phyloP scores from a whole-genome alignment of 2,113 vertebrate genomes.

The Lophotis ruficrista region DNA sequence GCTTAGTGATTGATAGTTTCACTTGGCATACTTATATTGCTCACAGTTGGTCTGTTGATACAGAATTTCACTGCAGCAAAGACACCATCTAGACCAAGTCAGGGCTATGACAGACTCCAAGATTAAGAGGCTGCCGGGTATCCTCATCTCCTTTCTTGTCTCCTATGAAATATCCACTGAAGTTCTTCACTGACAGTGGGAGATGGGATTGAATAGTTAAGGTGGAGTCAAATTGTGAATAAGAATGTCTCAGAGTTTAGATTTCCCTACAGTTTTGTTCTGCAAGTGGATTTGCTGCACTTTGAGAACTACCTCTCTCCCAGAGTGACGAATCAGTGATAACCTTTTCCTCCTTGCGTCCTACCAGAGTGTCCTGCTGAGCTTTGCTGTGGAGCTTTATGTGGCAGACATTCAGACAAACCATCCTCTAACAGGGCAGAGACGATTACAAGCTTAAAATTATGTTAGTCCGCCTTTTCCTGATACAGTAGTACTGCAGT shows the following conservation, averaged over 20 bases:
- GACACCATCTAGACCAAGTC: neutral
- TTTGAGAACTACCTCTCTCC: neutral
- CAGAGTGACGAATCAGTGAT: accelerated
- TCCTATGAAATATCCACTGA: neutral
- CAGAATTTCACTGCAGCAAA: neutral
- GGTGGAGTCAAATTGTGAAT: neutral
- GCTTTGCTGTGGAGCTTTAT: neutral
- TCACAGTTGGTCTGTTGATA: neutral
- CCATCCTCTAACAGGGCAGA: neutral
- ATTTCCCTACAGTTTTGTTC: neutral
- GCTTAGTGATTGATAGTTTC: neutral
- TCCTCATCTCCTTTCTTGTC: neutral
- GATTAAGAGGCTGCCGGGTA: neutral
- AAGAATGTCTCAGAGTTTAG: neutral
- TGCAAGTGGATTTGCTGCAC: neutral
- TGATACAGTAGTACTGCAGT: neutral
- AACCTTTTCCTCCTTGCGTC: neutral
- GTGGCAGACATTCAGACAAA: neutral
- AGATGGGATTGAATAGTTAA: neutral
- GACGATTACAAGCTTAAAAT: neutral
- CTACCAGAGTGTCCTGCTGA: neutral
- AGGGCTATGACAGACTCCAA: neutral
- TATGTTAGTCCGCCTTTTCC: neutral
- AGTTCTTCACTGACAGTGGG: neutral
- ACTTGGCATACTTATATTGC: neutral